Evolutionary conservation across 2,113 vertebrate genomes (phyloP).

Genomic region (Protomyctophum bolini): DNA sequence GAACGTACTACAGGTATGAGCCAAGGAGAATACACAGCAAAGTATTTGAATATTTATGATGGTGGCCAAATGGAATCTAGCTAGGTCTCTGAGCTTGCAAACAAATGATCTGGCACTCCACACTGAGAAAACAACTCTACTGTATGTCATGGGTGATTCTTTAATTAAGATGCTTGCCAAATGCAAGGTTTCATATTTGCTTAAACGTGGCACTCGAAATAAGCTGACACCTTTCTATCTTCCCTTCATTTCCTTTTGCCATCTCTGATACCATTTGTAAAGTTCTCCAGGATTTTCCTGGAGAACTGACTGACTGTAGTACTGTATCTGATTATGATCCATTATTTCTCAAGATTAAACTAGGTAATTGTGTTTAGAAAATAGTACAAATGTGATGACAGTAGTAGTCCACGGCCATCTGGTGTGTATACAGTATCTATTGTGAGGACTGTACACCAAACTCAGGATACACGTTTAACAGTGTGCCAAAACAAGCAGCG

Average conservation of each 20-base stretch:
- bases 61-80: slow-evolving; percentile 25
- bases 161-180: slow-evolving; percentile 60
- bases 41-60: slow-evolving; percentile 49
- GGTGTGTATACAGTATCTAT: too few species aligned
- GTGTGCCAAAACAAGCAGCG: too few species aligned
- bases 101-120: slow-evolving; percentile 40
- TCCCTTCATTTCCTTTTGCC: slow-evolving; percentile 33
- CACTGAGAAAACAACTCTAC: slow-evolving; percentile 22
- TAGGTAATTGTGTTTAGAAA: too few species aligned
- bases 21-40: slow-evolving; percentile 20
- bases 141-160: slow-evolving; percentile 41
- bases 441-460: too few species aligned
- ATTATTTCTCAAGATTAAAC: slow-evolving; percentile 6
- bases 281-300: slow-evolving; percentile 12
- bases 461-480: too few species aligned
- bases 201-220: slow-evolving; percentile 40
- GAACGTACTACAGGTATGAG: not conserved
- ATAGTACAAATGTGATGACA: too few species aligned
- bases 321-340: slow-evolving; percentile 5
- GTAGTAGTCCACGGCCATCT: too few species aligned
- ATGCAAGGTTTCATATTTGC: slow-evolving; percentile 44
- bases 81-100: slow-evolving; percentile 47
- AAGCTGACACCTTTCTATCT: slow-evolving; percentile 55
- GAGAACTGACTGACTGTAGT: not conserved
- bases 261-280: slow-evolving; percentile 28